Percentiles rank a stretch among this genome's conserved stretches.
These are phyloP conservation scores for Lepidothrix coronata DNA, from an alignment of 2,113 vertebrate genomes.

Conservation along the genomic window DNA sequence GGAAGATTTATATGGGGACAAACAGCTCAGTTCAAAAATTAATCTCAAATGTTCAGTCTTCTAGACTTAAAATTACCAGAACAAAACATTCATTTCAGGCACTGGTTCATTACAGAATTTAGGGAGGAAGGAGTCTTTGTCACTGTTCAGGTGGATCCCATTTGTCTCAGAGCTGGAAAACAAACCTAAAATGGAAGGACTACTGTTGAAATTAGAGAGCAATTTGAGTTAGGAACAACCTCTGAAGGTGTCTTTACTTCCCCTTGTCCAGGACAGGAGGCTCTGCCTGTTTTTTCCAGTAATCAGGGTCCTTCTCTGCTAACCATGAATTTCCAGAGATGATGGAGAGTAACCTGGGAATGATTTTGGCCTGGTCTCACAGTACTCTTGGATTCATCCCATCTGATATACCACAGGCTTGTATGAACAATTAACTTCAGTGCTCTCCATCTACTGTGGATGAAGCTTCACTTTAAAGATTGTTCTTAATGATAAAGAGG, in stretches of 20 bases:
- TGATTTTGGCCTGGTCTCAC: not conserved
- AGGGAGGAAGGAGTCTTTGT: not conserved
- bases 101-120: not conserved
- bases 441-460: not conserved
- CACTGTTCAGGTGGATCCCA: not conserved
- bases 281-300: not conserved
- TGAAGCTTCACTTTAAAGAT: not conserved
- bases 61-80: not conserved
- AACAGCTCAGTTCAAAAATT: not conserved
- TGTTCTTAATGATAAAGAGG: not conserved
- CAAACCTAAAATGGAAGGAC: not conserved
- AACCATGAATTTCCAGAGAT: not conserved
- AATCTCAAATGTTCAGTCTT: not conserved
- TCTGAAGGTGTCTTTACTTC: not conserved
- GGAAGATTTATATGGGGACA: not conserved
- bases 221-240: not conserved
- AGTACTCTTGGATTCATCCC: too few relatives aligned
- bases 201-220: not conserved
- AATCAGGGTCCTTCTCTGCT: rapidly evolving
- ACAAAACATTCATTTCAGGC: not conserved
- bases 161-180: not conserved
- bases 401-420: too few relatives aligned
- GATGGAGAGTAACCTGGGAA: not conserved
- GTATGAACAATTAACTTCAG: not conserved
- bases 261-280: not conserved